Evolutionary conservation across 2,888 invertebrate genomes (phyloP).

Genomic region (Agrochola lota): DNA sequence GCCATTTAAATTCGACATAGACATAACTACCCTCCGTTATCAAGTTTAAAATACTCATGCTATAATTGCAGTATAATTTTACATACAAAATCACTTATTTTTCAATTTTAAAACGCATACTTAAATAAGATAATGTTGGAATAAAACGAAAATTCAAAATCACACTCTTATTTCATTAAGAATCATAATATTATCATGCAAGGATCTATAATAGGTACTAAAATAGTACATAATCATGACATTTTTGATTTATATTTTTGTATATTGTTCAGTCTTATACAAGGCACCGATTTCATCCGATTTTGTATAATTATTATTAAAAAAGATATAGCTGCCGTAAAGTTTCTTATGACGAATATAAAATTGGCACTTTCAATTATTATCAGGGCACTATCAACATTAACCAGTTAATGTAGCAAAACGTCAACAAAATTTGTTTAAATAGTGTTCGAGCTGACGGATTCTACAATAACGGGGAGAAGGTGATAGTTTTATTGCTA

Average conservation of each 20-base stretch:
- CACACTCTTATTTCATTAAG: conserved; percentile 50
- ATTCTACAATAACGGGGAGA: conserved; percentile 15
- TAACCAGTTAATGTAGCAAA: conserved; percentile 17
- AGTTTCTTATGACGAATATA: conserved; percentile 30
- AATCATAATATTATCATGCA: conserved; percentile 54
- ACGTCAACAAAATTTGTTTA: not conserved
- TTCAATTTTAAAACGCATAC: conserved; percentile 50
- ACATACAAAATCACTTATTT: conserved; percentile 58
- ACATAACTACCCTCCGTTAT: not conserved
- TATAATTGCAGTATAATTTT: conserved; percentile 31
- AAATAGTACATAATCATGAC: conserved; percentile 37
- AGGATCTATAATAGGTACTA: conserved; percentile 47
- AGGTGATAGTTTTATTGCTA: conserved; percentile 39
- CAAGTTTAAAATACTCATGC: conserved; percentile 27
- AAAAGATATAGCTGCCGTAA: conserved; percentile 71
- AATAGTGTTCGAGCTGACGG: not conserved
- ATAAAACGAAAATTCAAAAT: conserved; percentile 57
- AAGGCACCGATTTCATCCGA: conserved; percentile 83
- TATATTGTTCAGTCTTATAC: conserved; percentile 80
- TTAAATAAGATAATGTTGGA: conserved; percentile 50
- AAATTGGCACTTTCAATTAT: conserved; percentile 64
- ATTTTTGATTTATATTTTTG: conserved; percentile 62
- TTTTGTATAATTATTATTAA: conserved; percentile 64
- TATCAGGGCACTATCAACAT: conserved; percentile 32
- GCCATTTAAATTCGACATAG: not conserved